These are phyloP conservation scores for Marisa cornuarietis DNA, from an alignment of 1,140 invertebrate genomes.

Conservation along the genomic window DNA sequence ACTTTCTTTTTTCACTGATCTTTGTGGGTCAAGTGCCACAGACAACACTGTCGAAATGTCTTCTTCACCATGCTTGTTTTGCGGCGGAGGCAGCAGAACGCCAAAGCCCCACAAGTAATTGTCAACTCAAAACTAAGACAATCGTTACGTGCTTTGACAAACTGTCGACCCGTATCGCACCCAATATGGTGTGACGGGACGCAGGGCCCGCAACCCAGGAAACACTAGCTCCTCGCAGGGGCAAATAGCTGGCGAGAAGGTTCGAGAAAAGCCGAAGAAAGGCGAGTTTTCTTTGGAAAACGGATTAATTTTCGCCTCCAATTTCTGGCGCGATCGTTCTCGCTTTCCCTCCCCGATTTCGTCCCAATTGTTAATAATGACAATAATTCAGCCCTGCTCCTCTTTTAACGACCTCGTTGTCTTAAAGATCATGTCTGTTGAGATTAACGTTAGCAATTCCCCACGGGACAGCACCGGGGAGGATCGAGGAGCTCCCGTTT, in stretches of 20 bases:
- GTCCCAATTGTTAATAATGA: background rate
- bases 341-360: background rate
- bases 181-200: slow-evolving; percentile 9
- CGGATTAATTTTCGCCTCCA: slow-evolving; percentile 27
- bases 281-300: slow-evolving; percentile 10
- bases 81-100: too few relatives aligned
- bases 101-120: too few relatives aligned
- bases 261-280: background rate
- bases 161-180: slow-evolving; percentile 20
- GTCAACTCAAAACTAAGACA: background rate
- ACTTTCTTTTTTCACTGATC: too few relatives aligned
- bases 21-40: too few relatives aligned
- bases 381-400: slow-evolving; percentile 13
- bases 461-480: too few relatives aligned
- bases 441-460: background rate
- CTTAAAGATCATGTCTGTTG: slow-evolving; percentile 21
- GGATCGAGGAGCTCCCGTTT: too few relatives aligned
- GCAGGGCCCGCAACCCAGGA: slow-evolving; percentile 14
- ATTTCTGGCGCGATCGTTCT: slow-evolving; percentile 24
- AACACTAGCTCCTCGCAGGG: slow-evolving; percentile 23
- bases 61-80: too few relatives aligned
- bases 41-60: too few relatives aligned
- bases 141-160: slow-evolving; percentile 20
- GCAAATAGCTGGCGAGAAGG: slow-evolving; percentile 4
- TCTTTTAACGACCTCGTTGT: slow-evolving; percentile 20